These are phyloP conservation scores for Cetoscarus ocellatus DNA, from an alignment of 2,797 vertebrate species.

Conservation along the genomic window DNA sequence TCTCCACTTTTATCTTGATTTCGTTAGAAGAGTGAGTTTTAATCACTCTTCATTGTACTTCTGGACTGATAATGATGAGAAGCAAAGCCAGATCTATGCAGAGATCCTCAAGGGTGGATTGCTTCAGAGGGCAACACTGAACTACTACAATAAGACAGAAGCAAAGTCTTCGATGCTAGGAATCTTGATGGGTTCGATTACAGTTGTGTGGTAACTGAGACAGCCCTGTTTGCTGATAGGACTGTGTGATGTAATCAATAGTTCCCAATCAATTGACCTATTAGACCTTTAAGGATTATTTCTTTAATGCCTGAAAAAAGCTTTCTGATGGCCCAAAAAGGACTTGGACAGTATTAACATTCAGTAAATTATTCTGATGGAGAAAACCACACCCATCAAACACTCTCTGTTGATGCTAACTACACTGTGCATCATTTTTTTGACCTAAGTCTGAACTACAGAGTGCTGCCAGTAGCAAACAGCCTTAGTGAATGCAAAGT, in stretches of 20 bases:
- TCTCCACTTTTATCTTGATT: no score
- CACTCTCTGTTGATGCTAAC: not conserved
- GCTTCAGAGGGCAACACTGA: not conserved
- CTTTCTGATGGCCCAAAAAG: not conserved
- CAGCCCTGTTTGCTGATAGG: not conserved
- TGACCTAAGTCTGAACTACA: constrained; percentile 22
- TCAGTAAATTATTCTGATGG: not conserved
- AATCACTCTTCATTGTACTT: no score
- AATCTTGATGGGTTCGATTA: not conserved
- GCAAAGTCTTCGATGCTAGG: not conserved
- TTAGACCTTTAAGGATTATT: not conserved
- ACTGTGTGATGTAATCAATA: not conserved
- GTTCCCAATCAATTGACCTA: not conserved
- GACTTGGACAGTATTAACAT: not conserved
- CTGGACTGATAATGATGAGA: no score
- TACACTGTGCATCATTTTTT: constrained; percentile 14
- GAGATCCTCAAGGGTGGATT: not conserved
- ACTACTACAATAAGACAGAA: not conserved
- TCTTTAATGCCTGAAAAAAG: not conserved
- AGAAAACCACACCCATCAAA: not conserved
- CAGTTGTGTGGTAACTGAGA: not conserved
- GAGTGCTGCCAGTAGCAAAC: constrained; percentile 21
- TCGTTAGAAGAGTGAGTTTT: no score
- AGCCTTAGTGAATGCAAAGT: constrained; percentile 20
- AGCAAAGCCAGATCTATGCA: no score